Evolutionary conservation across 2,888 invertebrate species (phyloP).

Genomic region (Sarcophaga caerulescens): DNA sequence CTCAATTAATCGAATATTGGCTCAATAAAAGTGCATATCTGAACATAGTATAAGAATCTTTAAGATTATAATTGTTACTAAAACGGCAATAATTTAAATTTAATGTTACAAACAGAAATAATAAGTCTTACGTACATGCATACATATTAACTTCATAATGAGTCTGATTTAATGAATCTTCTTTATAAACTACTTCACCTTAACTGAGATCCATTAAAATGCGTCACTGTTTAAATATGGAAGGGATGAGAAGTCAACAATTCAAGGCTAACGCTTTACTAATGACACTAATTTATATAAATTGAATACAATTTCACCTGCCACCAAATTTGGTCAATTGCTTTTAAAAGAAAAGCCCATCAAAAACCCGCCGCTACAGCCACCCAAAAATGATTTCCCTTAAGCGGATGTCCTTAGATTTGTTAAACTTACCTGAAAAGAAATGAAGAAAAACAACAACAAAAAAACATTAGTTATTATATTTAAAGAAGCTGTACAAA

Average conservation of each 20-base stretch:
- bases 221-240: neutral
- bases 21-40: too few relatives aligned
- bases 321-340: neutral
- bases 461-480: conserved; percentile 50
- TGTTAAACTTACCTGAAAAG: conserved; percentile 59
- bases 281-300: conserved; percentile 25
- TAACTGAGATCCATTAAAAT: too few relatives aligned
- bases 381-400: conserved; percentile 21
- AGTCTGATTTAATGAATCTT: too few relatives aligned
- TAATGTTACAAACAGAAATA: too few relatives aligned
- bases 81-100: too few relatives aligned
- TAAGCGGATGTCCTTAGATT: conserved; percentile 42
- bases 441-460: conserved; percentile 24
- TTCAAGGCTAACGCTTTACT: neutral
- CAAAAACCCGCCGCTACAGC: conserved; percentile 13
- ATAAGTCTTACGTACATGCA: too few relatives aligned
- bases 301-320: conserved; percentile 33
- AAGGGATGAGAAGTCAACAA: neutral
- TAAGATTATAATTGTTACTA: too few relatives aligned
- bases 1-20: too few relatives aligned
- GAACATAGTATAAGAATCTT: too few relatives aligned
- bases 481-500: conserved; percentile 31
- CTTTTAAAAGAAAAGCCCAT: conserved; percentile 27
- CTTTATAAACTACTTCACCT: too few relatives aligned
- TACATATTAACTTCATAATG: too few relatives aligned